phyloP scores from a whole-genome alignment of 2,888 invertebrate species.

The Parnassius smintheus region DNA sequence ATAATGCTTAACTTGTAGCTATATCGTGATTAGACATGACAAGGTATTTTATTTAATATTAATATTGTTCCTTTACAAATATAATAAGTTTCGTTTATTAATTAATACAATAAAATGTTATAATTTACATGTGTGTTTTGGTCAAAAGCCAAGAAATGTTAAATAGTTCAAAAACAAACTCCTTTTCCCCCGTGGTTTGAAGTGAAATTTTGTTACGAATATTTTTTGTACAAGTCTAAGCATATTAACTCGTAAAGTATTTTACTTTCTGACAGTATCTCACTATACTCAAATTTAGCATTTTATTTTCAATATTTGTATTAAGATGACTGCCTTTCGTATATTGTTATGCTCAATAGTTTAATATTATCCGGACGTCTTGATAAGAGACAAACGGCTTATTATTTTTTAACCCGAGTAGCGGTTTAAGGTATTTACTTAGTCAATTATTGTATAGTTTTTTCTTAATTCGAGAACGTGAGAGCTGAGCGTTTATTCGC shows the following conservation, averaged over 20 bases:
- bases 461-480: constrained; percentile 49
- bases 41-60: no score
- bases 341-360: constrained; percentile 77
- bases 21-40: no score
- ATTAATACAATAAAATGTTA: no score
- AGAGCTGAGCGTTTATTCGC: constrained; percentile 59
- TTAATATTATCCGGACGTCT: constrained; percentile 48
- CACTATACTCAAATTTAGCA: constrained; percentile 71
- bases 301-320: constrained; percentile 60
- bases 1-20: constrained; percentile 22
- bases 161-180: no score
- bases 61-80: no score
- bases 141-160: no score
- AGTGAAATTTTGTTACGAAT: no score
- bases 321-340: constrained; percentile 74
- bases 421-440: constrained; percentile 78
- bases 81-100: no score
- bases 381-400: constrained; percentile 50
- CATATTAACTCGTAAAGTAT: constrained; percentile 24
- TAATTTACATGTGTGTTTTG: no score
- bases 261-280: constrained; percentile 59
- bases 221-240: constrained; percentile 21
- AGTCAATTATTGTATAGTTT: constrained; percentile 79
- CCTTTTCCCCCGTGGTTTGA: no score
- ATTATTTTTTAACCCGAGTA: constrained; percentile 63